Conservation (phyloP, 1,140 invertebrate genomes). For the Panulirus ornatus region DNA sequence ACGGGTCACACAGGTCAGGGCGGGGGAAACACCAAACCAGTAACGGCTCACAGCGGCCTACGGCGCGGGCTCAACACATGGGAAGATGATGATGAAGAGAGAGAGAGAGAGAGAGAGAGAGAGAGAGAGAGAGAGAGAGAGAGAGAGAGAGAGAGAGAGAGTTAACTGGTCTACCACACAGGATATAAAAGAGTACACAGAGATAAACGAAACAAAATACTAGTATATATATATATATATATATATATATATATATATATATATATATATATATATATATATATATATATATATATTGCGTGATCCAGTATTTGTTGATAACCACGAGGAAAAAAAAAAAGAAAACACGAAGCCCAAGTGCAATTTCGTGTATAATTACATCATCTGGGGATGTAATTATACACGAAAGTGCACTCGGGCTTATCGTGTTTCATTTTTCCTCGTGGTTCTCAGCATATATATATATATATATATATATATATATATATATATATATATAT, state of each 20-base stretch:
- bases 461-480: too few relatives aligned
- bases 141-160: neutral
- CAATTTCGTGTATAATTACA: neutral
- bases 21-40: neutral
- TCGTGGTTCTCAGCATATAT: too few relatives aligned
- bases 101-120: conserved; percentile 13
- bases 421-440: too few relatives aligned
- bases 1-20: too few relatives aligned
- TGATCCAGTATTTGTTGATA: too few relatives aligned
- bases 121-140: neutral
- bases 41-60: neutral
- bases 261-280: neutral
- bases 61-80: neutral
- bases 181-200: neutral
- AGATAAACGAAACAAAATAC: neutral
- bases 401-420: too few relatives aligned
- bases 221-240: neutral
- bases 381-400: too few relatives aligned
- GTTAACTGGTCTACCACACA: neutral
- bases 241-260: neutral
- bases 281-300: neutral
- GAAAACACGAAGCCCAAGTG: neutral
- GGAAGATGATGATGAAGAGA: neutral
- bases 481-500: too few relatives aligned
- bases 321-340: neutral